Evolutionary conservation across 2,797 vertebrate species (phyloP).

Genomic region (Spea hammondii): DNA sequence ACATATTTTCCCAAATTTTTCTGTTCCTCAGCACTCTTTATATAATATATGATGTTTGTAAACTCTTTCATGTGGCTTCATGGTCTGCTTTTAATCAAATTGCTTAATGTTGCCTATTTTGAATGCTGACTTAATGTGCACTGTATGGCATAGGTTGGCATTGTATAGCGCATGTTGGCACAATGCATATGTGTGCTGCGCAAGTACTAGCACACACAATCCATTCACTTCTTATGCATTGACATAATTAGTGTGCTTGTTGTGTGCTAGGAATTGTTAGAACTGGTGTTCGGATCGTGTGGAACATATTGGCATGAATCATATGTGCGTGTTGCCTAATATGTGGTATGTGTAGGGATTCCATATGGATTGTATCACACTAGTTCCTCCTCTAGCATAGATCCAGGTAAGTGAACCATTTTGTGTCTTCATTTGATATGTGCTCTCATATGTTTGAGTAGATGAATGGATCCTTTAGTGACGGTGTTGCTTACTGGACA

Average conservation of each 20-base stretch:
- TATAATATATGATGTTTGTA: not conserved
- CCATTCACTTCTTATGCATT: too few species aligned
- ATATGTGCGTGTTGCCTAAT: not conserved
- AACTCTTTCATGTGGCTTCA: not conserved
- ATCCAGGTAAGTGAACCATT: not conserved
- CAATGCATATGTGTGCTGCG: not conserved
- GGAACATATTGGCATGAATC: not conserved
- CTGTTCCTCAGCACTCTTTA: not conserved
- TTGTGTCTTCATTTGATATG: too few species aligned
- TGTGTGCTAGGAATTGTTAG: not conserved
- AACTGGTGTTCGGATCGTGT: not conserved
- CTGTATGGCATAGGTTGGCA: slow-evolving; percentile 20
- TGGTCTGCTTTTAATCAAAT: not conserved
- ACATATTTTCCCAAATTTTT: not conserved
- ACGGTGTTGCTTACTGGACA: too few species aligned
- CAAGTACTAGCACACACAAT: too few species aligned
- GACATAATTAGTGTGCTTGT: not conserved
- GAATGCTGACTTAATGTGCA: not conserved
- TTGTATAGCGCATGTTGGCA: not conserved
- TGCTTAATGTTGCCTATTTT: not conserved
- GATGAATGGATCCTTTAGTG: too few species aligned
- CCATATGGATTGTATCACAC: not conserved
- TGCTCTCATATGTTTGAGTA: not conserved
- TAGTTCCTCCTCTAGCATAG: too few species aligned
- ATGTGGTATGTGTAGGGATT: not conserved